phyloP scores from a whole-genome alignment of 1,140 invertebrate genomes.

The Riptortus pedestris region DNA sequence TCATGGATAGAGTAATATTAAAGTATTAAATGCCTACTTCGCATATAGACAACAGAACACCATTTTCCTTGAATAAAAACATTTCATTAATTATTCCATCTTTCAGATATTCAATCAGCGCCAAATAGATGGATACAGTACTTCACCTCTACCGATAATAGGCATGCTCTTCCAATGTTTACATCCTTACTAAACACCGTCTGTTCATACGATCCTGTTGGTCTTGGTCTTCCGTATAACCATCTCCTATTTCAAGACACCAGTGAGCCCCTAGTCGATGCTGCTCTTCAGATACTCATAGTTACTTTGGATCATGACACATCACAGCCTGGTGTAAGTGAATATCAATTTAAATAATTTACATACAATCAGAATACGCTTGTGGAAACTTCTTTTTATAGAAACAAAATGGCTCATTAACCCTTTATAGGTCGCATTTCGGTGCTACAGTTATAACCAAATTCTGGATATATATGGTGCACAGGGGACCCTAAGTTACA shows the following conservation, averaged over 20 bases:
- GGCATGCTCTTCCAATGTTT: constrained; percentile 92
- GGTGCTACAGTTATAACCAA: too few species aligned
- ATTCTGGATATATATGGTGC: too few species aligned
- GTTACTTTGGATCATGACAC: constrained; percentile 90
- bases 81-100: not conserved
- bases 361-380: not conserved
- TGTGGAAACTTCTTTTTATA: not conserved
- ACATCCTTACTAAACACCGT: constrained; percentile 95
- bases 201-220: constrained; percentile 94
- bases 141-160: constrained; percentile 45
- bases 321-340: constrained; percentile 37
- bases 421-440: too few species aligned
- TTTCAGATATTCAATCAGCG: constrained; percentile 35
- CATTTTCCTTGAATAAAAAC: not conserved
- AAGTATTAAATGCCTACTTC: too few species aligned
- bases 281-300: constrained; percentile 89
- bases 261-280: constrained; percentile 88
- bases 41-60: too few species aligned
- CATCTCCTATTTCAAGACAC: constrained; percentile 93
- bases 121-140: constrained; percentile 45
- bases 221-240: constrained; percentile 94
- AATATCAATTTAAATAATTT: constrained; percentile 34
- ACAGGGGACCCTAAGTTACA: too few species aligned
- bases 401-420: not conserved
- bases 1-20: too few species aligned